Base-by-base conservation (phyloP, 1,140 invertebrate species). In the Aphis craccivora region DNA sequence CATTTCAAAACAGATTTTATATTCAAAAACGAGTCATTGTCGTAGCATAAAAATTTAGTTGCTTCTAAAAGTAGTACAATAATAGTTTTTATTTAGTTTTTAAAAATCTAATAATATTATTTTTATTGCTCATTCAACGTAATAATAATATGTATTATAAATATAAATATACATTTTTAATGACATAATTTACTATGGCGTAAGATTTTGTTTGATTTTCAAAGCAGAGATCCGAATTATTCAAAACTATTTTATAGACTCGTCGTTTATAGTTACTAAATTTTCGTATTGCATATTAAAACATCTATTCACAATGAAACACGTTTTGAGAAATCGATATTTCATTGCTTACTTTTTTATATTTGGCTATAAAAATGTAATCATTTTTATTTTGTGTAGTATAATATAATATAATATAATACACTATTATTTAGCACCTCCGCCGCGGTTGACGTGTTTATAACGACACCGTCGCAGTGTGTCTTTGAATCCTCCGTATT, bases 361-460 rank as follows among this genome's bases (percentile, higher is more conserved):
- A 92, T 92, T 92, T 92, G 81, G n/a, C 91, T 84, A 92, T 92
- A 92, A 92, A 92, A 92, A 48, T 30, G 43, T 92, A 84, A 83
- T 84, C 48, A 81, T 76, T 91, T 76, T 91, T 91, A 81, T 23
- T 91, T 30, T 91, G 11, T 67, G 45, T 86, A 86, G 25, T 40
- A 88, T 53, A 51, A 51, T 51, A 51, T 55, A 55, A 25, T 55
- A 55, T 60, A 30, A 60, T 60, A 35, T 60, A 90, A 90, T 40
- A 40, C 60, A 92, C 45, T 92, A 35, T 81, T 67, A 40, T 83
- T 83, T 48, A 92, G 60, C 67, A 60, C 67, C 76, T 48, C 91
- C 67, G 7, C n/a, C 45, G 25, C 30, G 60, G 60, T n/a, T 40
- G 40, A 40, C 40, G 37, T 40, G 83, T 84, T 86, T 86, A 30